phyloP scores from a whole-genome alignment of 2,113 vertebrate species.

The Miniopterus natalensis region DNA sequence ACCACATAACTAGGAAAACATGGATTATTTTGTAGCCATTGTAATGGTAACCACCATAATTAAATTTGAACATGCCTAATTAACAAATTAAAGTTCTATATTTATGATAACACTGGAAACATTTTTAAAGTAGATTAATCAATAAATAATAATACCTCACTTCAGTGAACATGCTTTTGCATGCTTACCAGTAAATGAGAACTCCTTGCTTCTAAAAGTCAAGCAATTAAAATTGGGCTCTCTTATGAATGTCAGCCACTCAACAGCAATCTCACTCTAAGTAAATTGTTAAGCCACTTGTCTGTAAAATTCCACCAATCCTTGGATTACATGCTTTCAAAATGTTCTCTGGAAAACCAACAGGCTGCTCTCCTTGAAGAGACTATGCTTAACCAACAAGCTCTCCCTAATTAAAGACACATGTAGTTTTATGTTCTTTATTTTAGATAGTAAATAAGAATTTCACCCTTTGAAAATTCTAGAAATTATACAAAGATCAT shows the following conservation, averaged over 20 bases:
- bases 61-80: not conserved
- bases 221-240: conserved; percentile 31
- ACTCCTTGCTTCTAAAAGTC: conserved; percentile 4
- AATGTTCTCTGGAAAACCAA: not conserved
- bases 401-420: not conserved
- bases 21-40: not conserved
- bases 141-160: conserved; percentile 49
- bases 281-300: not conserved
- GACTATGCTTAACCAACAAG: not conserved
- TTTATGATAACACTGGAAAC: not conserved
- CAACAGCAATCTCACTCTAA: not conserved
- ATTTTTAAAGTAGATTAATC: conserved; percentile 52
- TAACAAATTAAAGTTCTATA: not conserved
- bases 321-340: not conserved
- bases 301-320: not conserved
- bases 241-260: not conserved
- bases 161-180: conserved; percentile 11
- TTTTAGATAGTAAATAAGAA: not conserved
- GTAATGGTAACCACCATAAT: not conserved
- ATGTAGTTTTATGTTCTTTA: not conserved
- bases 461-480: not conserved
- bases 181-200: not conserved
- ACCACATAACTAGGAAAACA: not conserved
- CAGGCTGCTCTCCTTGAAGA: not conserved
- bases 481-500: not conserved